Percentiles rank a stretch among this genome's conserved stretches.
Evolutionary conservation across 2,113 vertebrate genomes (phyloP).

Genomic region (Seriola aureovittata): DNA sequence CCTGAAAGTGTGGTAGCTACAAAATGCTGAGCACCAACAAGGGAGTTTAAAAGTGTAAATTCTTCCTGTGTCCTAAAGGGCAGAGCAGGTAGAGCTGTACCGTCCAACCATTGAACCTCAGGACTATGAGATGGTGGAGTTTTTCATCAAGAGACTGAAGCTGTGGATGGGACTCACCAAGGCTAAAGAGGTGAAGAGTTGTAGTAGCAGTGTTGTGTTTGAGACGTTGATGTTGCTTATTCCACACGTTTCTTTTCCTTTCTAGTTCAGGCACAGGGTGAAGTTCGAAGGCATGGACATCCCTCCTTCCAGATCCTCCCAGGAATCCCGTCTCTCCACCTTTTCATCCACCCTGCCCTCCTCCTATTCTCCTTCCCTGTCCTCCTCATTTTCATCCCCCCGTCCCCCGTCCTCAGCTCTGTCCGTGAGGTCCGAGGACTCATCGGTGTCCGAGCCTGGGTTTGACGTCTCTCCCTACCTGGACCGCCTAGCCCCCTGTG

Average conservation of each 20-base stretch:
- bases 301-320: constrained; percentile 80
- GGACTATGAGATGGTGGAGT: constrained; percentile 88
- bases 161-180: constrained; percentile 88
- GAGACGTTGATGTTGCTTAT: not conserved
- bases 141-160: constrained; percentile 87
- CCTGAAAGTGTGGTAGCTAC: too few relatives aligned
- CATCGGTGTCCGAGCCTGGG: constrained; percentile 45
- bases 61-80: constrained; percentile 25
- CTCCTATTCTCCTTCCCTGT: constrained; percentile 29
- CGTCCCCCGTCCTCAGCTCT: constrained; percentile 65
- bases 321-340: constrained; percentile 72
- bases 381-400: constrained; percentile 69
- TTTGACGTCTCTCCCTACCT: constrained; percentile 71
- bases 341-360: constrained; percentile 35
- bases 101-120: constrained; percentile 79
- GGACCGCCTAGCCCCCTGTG: constrained; percentile 78
- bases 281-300: constrained; percentile 86
- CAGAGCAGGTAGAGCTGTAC: constrained; percentile 75
- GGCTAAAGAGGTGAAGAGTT: constrained; percentile 81
- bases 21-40: too few relatives aligned
- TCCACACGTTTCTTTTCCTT: not conserved
- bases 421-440: constrained; percentile 78
- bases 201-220: too few relatives aligned
- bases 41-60: too few relatives aligned
- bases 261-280: constrained; percentile 88